These are phyloP conservation scores for Ophioninae sp. DNA, from an alignment of 2,888 invertebrate species.

Conservation along the genomic window DNA sequence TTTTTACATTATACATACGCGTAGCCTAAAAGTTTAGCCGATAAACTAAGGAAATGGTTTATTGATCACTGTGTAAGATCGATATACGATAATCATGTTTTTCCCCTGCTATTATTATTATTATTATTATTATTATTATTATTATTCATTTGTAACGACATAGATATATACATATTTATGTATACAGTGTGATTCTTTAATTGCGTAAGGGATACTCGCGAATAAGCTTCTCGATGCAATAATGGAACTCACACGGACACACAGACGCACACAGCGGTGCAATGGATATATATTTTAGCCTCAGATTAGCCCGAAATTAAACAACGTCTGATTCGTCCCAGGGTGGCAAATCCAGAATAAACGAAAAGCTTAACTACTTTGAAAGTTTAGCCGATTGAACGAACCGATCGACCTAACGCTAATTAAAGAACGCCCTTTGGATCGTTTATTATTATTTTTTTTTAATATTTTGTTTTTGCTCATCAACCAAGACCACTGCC, in stretches of 20 bases:
- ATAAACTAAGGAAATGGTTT: conserved; percentile 63
- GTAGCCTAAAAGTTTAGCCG: conserved; percentile 71
- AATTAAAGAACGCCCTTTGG: conserved; percentile 1
- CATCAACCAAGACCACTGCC: conserved; percentile 33
- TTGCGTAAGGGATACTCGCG: conserved; percentile 69
- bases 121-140: conserved; percentile 61
- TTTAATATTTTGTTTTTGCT: conserved; percentile 2
- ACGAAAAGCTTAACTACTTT: background rate
- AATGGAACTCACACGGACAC: conserved; percentile 61
- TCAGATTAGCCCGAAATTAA: conserved; percentile 60
- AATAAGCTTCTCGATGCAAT: conserved; percentile 68
- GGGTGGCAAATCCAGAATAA: background rate
- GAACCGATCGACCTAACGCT: background rate
- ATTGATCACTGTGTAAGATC: conserved; percentile 69
- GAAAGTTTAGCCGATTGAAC: background rate
- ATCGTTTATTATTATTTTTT: background rate
- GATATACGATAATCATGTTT: conserved; percentile 73
- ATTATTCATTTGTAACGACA: conserved; percentile 57
- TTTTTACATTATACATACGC: conserved; percentile 76
- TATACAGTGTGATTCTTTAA: conserved; percentile 69
- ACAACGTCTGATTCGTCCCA: conserved; percentile 32
- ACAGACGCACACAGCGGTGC: conserved; percentile 67
- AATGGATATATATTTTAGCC: conserved; percentile 68
- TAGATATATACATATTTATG: conserved; percentile 55
- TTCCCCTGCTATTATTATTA: conserved; percentile 60